phyloP scores from a whole-genome alignment of 2,888 invertebrate species.

The Ophion costatus region DNA sequence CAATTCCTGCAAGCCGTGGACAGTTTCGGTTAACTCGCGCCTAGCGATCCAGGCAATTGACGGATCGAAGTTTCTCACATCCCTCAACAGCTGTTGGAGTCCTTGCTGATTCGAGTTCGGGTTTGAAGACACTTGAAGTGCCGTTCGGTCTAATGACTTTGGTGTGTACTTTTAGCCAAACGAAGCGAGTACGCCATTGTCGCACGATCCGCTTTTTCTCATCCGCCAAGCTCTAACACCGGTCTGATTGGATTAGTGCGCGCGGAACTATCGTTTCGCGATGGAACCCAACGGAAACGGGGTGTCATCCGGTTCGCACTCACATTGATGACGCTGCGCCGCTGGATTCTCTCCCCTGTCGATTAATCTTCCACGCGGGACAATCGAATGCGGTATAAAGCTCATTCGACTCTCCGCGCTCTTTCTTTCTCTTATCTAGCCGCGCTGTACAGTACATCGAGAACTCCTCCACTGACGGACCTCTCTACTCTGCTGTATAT shows the following conservation, averaged over 20 bases:
- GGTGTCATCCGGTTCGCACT: slow-evolving; percentile 31
- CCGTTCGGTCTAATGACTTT: slow-evolving; percentile 49
- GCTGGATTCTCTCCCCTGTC: background rate
- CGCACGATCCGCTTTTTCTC: slow-evolving; percentile 18
- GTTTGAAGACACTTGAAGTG: slow-evolving; percentile 21
- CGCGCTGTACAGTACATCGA: slow-evolving; percentile 8
- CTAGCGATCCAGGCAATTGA: too few relatives aligned
- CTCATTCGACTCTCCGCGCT: slow-evolving; percentile 59
- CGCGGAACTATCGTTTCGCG: slow-evolving; percentile 41
- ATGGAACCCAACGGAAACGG: slow-evolving; percentile 44
- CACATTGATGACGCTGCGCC: slow-evolving; percentile 13
- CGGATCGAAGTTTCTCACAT: too few relatives aligned
- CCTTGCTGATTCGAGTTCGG: slow-evolving; percentile 8
- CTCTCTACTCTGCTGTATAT: slow-evolving; percentile 20
- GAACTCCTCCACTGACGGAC: slow-evolving; percentile 55
- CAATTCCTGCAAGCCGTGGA: background rate
- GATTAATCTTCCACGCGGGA: slow-evolving; percentile 60
- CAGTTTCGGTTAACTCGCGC: background rate
- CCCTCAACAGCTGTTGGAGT: background rate
- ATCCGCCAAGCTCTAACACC: background rate
- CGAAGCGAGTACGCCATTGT: slow-evolving; percentile 56
- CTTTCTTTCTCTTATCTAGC: slow-evolving; percentile 54
- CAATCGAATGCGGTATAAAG: slow-evolving; percentile 59
- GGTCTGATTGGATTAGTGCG: slow-evolving; percentile 24
- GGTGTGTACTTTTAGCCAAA: slow-evolving; percentile 55